Percentiles rank a stretch among this genome's conserved stretches.
Evolutionary conservation across 2,113 vertebrate species (phyloP).

Genomic region (Plotosus lineatus): DNA sequence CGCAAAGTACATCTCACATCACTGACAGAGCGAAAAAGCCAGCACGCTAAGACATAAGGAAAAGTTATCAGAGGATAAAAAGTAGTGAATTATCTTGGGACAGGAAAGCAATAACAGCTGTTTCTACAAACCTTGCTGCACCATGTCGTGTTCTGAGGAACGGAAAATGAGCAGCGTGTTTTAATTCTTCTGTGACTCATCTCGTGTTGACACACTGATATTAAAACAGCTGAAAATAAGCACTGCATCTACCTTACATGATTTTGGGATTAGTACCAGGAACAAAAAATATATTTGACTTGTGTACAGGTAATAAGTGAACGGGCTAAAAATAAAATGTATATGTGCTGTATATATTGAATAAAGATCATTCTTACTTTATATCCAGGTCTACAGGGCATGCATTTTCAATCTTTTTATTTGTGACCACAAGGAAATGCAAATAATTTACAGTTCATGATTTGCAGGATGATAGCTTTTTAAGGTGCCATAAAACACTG

Average conservation of each 20-base stretch:
- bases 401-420: neutral
- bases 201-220: neutral
- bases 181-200: neutral
- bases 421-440: neutral
- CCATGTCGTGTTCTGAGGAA: neutral
- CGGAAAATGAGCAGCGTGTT: neutral
- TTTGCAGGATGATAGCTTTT: neutral
- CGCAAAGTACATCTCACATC: neutral
- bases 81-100: neutral
- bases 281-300: neutral
- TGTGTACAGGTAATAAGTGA: neutral
- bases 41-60: neutral
- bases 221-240: neutral
- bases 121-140: neutral
- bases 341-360: too few relatives aligned
- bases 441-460: neutral
- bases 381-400: neutral
- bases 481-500: neutral
- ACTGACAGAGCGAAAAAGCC: neutral
- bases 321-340: neutral
- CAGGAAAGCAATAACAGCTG: conserved; percentile 10
- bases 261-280: neutral
- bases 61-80: neutral
- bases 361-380: neutral
- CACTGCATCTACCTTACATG: neutral